Base-by-base conservation (phyloP, 2,888 invertebrate genomes). In the Sisyra nigra region DNA sequence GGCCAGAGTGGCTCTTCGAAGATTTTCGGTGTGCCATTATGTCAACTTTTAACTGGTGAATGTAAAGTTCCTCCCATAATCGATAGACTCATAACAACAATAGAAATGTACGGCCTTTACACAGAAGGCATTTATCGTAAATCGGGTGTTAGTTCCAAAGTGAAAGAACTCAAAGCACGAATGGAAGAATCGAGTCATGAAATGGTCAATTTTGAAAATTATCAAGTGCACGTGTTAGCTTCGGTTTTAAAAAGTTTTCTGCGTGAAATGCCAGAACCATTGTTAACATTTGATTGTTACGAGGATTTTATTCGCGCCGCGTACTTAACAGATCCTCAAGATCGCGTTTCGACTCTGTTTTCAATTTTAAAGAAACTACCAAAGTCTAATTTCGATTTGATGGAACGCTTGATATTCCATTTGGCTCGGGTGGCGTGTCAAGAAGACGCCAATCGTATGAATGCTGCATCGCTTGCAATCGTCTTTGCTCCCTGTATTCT, bases 401-500 rank as follows among this genome's bases (percentile, higher is more conserved):
- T 93, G 68, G 92, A 93, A 62, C 73, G 93, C 50, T 66, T 94
- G 50, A 85, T 93, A 63, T 92, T 92, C 58, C 94, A 94, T 63
- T 65, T 93, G 53, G 88, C 92, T 30, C 72, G 91, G 54, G 87
- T 92, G 13, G 89, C 91, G 0, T 65, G 81, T 24, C 80, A 86
- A 54, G 91, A 92, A 62, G 74, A 81, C 48, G 81, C 80, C 49
- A 94, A 93, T 65, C 69, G 88, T 51, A 94, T 94, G 94, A 86
- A 86, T 44, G 76, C 91, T 1, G 84, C 85, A 56, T 86, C 88
- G 42, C 65, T 94, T 50, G 89, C 93, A 41, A 91, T 93, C 52
- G 89, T 94, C 49, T 94, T 93, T 66, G 92, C 92, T 35, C 93
- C 94, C 39, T 93, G 93, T 63, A 84, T 94, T 47, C 68, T 94